Conservation (phyloP, 2,113 vertebrate species). For the Neolamprologus caudopunctatus region DNA sequence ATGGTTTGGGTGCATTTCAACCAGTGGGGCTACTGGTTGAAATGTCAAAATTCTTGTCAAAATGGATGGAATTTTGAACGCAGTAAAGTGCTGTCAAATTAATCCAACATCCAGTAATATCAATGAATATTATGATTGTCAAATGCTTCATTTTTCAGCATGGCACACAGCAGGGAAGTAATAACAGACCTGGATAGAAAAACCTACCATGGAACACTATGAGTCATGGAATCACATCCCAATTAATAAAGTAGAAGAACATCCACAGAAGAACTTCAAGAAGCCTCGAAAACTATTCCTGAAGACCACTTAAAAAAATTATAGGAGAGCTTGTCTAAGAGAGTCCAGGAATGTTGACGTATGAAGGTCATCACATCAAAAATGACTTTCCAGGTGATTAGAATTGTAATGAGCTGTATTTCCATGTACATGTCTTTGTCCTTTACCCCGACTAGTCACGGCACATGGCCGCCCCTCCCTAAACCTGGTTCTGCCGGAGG, state of each 20-base stretch:
- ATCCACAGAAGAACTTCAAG: background rate
- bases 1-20: background rate
- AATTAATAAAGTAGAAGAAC: background rate
- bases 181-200: background rate
- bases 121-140: background rate
- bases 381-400: background rate
- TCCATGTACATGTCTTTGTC: background rate
- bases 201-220: background rate
- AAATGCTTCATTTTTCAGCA: background rate
- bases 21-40: background rate
- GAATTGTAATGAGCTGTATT: background rate
- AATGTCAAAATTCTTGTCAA: background rate
- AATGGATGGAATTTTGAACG: background rate
- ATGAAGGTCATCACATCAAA: background rate
- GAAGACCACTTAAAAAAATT: background rate
- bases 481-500: rapidly evolving
- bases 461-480: background rate
- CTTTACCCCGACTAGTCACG: background rate
- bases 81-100: background rate
- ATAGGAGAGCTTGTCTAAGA: background rate
- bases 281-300: background rate
- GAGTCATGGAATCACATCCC: background rate
- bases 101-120: background rate
- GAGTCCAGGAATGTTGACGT: background rate
- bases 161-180: background rate